phyloP scores from a whole-genome alignment of 2,797 vertebrate genomes.

The Acipenser transmontanus region DNA sequence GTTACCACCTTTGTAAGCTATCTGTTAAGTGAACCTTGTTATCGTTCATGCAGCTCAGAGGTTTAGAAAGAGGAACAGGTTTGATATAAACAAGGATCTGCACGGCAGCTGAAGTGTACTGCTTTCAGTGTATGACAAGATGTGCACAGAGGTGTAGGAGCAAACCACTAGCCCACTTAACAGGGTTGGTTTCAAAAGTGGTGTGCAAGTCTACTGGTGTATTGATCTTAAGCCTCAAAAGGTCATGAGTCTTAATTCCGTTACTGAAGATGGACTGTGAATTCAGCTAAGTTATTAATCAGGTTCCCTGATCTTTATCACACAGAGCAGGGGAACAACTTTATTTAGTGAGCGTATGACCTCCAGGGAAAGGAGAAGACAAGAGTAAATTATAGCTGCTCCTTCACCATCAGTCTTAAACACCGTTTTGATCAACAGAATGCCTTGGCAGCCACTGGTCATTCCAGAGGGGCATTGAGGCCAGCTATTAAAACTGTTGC shows the following conservation, averaged over 20 bases:
- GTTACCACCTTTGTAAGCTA: too few relatives aligned
- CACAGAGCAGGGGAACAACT: background rate
- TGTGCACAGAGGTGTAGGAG: too few relatives aligned
- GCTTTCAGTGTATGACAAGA: too few relatives aligned
- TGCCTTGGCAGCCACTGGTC: background rate
- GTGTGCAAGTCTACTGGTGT: background rate
- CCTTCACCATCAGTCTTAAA: slow-evolving; percentile 36
- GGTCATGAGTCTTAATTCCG: background rate
- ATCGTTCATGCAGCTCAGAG: too few relatives aligned
- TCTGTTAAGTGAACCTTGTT: too few relatives aligned
- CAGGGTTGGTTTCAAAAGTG: too few relatives aligned
- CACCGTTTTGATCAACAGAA: slow-evolving; percentile 23
- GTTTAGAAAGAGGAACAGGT: too few relatives aligned
- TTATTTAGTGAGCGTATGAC: slow-evolving; percentile 9
- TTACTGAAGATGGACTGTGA: slow-evolving; percentile 10
- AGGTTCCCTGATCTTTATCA: too few relatives aligned
- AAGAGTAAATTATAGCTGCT: slow-evolving; percentile 24
- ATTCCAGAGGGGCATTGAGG: background rate
- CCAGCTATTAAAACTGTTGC: slow-evolving; percentile 8
- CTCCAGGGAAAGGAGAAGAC: slow-evolving; percentile 26
- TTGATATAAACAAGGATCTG: too few relatives aligned
- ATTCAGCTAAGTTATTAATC: slow-evolving; percentile 6
- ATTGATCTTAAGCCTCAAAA: slow-evolving; percentile 6
- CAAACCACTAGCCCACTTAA: too few relatives aligned
- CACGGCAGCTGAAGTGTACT: too few relatives aligned